phyloP scores from a whole-genome alignment of 2,888 invertebrate genomes.

The Drosophila aldrichi region DNA sequence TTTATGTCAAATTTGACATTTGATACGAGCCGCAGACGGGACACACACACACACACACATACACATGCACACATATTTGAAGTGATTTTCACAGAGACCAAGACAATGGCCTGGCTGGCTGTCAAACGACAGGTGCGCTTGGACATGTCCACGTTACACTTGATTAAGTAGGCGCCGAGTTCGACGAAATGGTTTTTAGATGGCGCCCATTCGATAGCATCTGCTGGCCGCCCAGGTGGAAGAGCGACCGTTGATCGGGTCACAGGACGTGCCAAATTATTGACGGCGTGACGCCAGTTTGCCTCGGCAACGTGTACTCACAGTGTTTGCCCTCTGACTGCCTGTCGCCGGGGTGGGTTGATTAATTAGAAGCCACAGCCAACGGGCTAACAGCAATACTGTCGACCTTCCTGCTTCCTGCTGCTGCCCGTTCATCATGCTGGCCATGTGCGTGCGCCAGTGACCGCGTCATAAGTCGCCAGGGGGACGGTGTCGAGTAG shows the following conservation, averaged over 20 bases:
- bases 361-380: constrained; percentile 73
- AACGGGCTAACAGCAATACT: constrained; percentile 28
- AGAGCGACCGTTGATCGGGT: constrained; percentile 24
- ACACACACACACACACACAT: not conserved
- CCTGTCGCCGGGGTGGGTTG: constrained; percentile 50
- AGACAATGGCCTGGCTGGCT: constrained; percentile 26
- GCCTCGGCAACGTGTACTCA: constrained; percentile 19
- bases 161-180: constrained; percentile 80
- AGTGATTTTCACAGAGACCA: not conserved
- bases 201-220: constrained; percentile 43
- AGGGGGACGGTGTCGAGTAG: constrained; percentile 7
- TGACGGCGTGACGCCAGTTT: constrained; percentile 62
- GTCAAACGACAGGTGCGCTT: constrained; percentile 69
- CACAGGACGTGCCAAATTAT: constrained; percentile 77
- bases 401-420: not conserved
- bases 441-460: constrained; percentile 13
- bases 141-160: constrained; percentile 74
- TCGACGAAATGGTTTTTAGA: constrained; percentile 79
- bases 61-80: not conserved
- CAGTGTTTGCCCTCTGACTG: constrained; percentile 27
- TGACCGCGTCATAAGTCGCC: constrained; percentile 57
- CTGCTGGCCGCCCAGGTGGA: constrained; percentile 12
- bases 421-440: constrained; percentile 7
- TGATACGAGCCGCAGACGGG: constrained; percentile 59
- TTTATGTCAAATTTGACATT: constrained; percentile 79